Percentiles rank a stretch among this genome's conserved stretches.
phyloP scores from a whole-genome alignment of 2,113 vertebrate genomes.

The Halichoeres trimaculatus region DNA sequence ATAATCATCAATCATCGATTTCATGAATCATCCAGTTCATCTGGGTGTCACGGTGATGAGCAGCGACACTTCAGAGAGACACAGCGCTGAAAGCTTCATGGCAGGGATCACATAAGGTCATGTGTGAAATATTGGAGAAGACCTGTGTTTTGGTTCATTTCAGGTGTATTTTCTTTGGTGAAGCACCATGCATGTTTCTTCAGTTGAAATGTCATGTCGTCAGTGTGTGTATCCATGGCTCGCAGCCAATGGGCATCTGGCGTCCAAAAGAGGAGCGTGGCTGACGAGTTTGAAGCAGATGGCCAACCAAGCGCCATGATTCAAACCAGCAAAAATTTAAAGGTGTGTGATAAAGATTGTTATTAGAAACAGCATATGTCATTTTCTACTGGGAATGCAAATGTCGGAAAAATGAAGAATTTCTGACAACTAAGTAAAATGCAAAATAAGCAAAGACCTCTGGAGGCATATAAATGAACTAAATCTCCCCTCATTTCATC shows the following conservation, averaged over 20 bases:
- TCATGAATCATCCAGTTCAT: conserved; percentile 56
- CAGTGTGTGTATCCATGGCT: conserved; percentile 34
- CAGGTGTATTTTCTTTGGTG: neutral
- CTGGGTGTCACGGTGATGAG: conserved; percentile 21
- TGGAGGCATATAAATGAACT: conserved; percentile 40
- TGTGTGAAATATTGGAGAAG: neutral
- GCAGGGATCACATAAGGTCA: neutral
- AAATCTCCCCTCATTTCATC: conserved; percentile 16
- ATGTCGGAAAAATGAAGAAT: conserved; percentile 21
- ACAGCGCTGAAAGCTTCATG: conserved; percentile 5
- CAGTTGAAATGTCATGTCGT: conserved; percentile 3
- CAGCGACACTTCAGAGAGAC: conserved; percentile 27
- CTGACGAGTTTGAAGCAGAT: conserved; percentile 64
- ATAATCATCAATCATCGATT: conserved; percentile 57
- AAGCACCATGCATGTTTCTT: neutral
- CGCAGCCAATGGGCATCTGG: conserved; percentile 52
- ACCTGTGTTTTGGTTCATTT: neutral
- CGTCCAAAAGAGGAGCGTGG: conserved; percentile 21
- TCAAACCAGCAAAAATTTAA: conserved; percentile 46
- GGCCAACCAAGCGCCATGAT: conserved; percentile 41
- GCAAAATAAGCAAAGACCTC: conserved; percentile 32
- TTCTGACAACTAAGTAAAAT: conserved; percentile 15
- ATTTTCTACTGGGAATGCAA: conserved; percentile 35
- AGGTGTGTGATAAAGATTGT: conserved; percentile 58
- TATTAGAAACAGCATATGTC: conserved; percentile 56